These are phyloP conservation scores for Thamnaconus septentrionalis DNA, from an alignment of 2,113 vertebrate species.

Conservation along the genomic window DNA sequence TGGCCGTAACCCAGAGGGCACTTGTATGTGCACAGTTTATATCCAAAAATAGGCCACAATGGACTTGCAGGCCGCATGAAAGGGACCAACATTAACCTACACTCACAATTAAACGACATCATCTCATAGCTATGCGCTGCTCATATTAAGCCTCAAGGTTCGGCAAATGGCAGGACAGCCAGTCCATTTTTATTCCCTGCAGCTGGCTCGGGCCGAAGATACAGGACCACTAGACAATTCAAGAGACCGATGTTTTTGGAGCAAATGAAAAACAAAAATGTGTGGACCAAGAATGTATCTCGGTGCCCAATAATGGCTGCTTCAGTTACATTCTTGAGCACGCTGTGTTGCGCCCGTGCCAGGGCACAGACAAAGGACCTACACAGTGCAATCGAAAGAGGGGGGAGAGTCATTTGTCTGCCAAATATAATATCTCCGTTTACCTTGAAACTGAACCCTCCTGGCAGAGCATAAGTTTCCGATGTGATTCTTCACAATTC, in stretches of 20 bases:
- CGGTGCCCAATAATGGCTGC: conserved; percentile 31
- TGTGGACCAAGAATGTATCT: conserved; percentile 30
- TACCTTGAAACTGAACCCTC: conserved; percentile 26
- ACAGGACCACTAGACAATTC: conserved; percentile 39
- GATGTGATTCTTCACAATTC: conserved; percentile 1
- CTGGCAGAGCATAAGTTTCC: background rate
- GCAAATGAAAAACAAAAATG: conserved; percentile 25
- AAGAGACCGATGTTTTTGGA: conserved; percentile 36
- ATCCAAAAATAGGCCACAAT: conserved; percentile 20
- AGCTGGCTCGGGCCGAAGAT: conserved; percentile 41
- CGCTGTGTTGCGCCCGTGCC: conserved; percentile 35
- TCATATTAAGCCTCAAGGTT: conserved; percentile 55
- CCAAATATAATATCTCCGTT: conserved; percentile 16
- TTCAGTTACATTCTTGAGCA: conserved; percentile 49
- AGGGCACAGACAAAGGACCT: conserved; percentile 38
- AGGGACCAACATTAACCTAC: conserved; percentile 35
- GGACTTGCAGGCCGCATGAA: conserved; percentile 8
- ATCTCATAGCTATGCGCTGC: conserved; percentile 54
- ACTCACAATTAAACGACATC: conserved; percentile 65
- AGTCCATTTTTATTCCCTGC: conserved; percentile 58
- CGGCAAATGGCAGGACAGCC: conserved; percentile 58
- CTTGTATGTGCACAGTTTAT: conserved; percentile 4
- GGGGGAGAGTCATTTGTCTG: conserved; percentile 13
- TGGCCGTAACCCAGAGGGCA: background rate
- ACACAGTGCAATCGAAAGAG: conserved; percentile 38